These are phyloP conservation scores for Saguinus imperator DNA, from an alignment of 2,113 vertebrate species.

Conservation along the genomic window DNA sequence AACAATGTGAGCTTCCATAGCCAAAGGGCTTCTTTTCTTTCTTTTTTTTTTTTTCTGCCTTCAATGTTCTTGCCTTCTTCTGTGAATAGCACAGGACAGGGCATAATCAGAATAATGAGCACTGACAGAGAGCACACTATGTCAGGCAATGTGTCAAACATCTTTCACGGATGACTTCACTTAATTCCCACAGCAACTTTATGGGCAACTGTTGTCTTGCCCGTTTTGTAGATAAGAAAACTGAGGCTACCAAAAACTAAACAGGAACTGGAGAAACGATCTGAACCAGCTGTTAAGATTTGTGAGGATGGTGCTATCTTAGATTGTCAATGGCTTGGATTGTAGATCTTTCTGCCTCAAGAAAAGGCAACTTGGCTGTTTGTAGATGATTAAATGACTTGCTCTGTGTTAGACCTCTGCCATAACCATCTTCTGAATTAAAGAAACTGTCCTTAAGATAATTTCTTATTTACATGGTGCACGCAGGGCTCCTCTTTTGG, in stretches of 20 bases:
- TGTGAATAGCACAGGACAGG: background rate
- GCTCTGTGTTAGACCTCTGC: background rate
- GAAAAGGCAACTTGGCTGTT: background rate
- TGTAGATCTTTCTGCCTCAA: background rate
- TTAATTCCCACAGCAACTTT: background rate
- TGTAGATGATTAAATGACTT: background rate
- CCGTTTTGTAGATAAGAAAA: background rate
- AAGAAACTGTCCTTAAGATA: background rate
- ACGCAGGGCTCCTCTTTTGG: background rate
- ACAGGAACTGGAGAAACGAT: background rate
- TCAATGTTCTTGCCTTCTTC: background rate
- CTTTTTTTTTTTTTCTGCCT: background rate
- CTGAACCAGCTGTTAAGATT: background rate
- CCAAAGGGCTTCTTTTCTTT: background rate
- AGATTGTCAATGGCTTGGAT: background rate
- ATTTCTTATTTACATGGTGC: background rate
- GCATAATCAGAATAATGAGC: background rate
- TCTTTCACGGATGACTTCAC: background rate
- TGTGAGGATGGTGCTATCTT: background rate
- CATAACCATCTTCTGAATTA: background rate
- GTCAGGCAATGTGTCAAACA: background rate
- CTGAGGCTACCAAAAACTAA: background rate
- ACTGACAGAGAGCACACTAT: background rate
- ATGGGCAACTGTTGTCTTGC: background rate
- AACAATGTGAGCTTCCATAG: background rate